Base-by-base conservation (phyloP, 2,888 invertebrate species). In the Orthonevra nobilis region DNA sequence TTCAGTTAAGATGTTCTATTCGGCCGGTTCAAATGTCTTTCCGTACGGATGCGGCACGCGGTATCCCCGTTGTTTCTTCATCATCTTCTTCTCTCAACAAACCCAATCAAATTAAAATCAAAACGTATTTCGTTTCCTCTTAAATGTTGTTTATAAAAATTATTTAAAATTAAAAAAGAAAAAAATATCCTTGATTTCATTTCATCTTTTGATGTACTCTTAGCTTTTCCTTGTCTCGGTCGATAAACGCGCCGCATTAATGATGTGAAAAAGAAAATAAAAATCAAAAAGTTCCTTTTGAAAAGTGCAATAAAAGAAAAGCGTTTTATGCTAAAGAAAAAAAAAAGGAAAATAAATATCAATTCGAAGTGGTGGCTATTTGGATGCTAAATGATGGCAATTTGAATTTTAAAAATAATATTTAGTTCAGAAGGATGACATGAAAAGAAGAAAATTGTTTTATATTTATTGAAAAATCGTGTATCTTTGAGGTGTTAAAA, bases 1-100 rank as follows among this genome's bases (percentile, higher is more conserved):
- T 84, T 86, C 85, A 86, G 86, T 86, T 85, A 86, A 85, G 86
- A 86, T 86, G 86, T 86, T 85, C 85, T 85, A 84, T 86, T 87
- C 85, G 84, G 85, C 84, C 85, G 85, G 86, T 86, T 83, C 86
- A 84, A 86, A 86, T 86, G 86, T 86, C 84, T 86, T 82, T 83
- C 83, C 83, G 82, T 84, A 84, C 85, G 85, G 73, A 79, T 63
- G 75, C 7, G 56, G 9, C 26, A 42, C 61, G 64, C 23, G 52
- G 7, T 17, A 9, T 56, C 23, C 20, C 9, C 17, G 14, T 58
- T 52, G 63, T 58, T 40, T 64, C 46, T 61, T 42, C 28, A 72
- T 20, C 56, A 36, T n/a, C n/a, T n/a, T n/a, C n/a, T n/a, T n/a
- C n/a, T n/a, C n/a, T n/a, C n/a, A 61, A 32, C 12, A 48, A 58